phyloP scores from a whole-genome alignment of 2,797 vertebrate species.

The Clamator glandarius region DNA sequence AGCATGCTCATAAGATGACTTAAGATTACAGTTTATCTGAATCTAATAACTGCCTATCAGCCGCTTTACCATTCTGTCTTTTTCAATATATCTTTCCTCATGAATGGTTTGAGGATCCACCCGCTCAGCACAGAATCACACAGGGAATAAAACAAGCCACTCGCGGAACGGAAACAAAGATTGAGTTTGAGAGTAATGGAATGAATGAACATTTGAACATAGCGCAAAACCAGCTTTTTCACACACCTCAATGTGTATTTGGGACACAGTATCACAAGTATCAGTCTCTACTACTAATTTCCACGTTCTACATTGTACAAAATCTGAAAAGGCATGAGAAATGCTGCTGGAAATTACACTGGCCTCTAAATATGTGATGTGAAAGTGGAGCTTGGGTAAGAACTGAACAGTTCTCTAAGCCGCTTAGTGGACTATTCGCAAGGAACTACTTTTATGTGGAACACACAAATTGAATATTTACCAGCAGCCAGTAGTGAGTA shows the following conservation, averaged over 20 bases:
- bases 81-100: conserved; percentile 70
- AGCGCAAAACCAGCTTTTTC: not conserved
- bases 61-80: conserved; percentile 67
- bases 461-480: not conserved
- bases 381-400: not conserved
- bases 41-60: conserved; percentile 86
- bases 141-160: conserved; percentile 4
- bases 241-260: not conserved
- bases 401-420: not conserved
- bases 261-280: not conserved
- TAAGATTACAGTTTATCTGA: conserved; percentile 89
- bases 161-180: not conserved
- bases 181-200: not conserved
- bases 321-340: not conserved
- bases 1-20: conserved; percentile 84
- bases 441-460: not conserved
- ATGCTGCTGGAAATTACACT: not conserved
- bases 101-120: conserved; percentile 35
- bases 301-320: not conserved
- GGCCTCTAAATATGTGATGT: not conserved
- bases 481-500: not conserved
- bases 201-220: not conserved
- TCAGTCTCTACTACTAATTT: not conserved
- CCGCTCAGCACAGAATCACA: not conserved
- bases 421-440: not conserved